Conservation (phyloP, 2,797 vertebrate species). For the Lithobates sylvaticus region DNA sequence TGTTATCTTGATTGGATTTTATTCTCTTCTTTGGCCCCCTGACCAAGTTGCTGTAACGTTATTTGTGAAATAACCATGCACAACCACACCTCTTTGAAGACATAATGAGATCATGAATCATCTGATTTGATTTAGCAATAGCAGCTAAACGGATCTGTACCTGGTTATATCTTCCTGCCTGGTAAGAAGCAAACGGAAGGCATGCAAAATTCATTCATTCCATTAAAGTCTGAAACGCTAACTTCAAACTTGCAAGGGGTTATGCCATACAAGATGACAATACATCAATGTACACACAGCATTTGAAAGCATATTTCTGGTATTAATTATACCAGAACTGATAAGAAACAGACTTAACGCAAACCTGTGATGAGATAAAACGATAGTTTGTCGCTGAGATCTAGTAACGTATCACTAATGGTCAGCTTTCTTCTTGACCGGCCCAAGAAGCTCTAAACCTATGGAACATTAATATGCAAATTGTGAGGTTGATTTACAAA, state of each 20-base stretch:
- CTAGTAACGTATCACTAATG: too few relatives aligned
- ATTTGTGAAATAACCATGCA: conserved; percentile 32
- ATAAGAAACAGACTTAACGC: too few relatives aligned
- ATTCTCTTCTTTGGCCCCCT: conserved; percentile 22
- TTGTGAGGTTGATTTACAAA: too few relatives aligned
- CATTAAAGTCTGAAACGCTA: conserved; percentile 21
- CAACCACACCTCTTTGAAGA: conserved; percentile 53
- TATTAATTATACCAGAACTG: neutral
- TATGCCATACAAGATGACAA: neutral
- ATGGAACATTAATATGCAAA: too few relatives aligned
- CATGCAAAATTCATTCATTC: conserved; percentile 27
- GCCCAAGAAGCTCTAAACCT: too few relatives aligned
- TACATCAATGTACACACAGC: neutral
- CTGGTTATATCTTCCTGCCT: conserved; percentile 23
- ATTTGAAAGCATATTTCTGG: neutral
- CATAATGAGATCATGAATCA: conserved; percentile 48
- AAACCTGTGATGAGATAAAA: neutral
- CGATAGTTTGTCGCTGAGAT: neutral
- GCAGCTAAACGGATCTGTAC: conserved; percentile 41
- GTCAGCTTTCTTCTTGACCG: too few relatives aligned
- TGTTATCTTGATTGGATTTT: conserved; percentile 41
- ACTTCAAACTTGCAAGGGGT: neutral
- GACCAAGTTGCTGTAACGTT: conserved; percentile 9
- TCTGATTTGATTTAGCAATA: conserved; percentile 55
- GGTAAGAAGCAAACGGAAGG: neutral